phyloP scores from a whole-genome alignment of 2,888 invertebrate species.

The Drosophila hamatofila region DNA sequence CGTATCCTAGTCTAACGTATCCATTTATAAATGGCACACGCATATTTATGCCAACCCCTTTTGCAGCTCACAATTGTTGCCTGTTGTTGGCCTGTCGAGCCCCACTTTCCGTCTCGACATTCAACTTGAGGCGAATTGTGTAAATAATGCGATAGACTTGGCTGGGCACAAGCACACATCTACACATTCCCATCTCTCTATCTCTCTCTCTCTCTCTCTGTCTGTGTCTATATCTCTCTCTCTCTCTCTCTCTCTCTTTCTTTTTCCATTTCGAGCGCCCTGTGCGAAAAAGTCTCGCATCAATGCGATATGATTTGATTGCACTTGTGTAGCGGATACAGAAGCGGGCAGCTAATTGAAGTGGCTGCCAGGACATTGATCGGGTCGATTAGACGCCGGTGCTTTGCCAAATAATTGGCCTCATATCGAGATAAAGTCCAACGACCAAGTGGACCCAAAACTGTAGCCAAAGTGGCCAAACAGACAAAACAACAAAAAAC shows the following conservation, averaged over 20 bases:
- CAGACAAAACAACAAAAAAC: neutral
- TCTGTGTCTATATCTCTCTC: neutral
- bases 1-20: slow-evolving; percentile 58
- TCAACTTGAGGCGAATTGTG: slow-evolving; percentile 76
- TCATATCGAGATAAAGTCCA: slow-evolving; percentile 68
- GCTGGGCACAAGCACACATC: slow-evolving; percentile 49
- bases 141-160: slow-evolving; percentile 77
- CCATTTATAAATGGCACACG: slow-evolving; percentile 71
- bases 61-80: slow-evolving; percentile 40
- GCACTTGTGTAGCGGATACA: slow-evolving; percentile 61
- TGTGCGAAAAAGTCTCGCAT: slow-evolving; percentile 48
- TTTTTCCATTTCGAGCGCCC: slow-evolving; percentile 13
- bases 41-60: slow-evolving; percentile 57
- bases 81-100: slow-evolving; percentile 35
- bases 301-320: slow-evolving; percentile 72
- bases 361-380: slow-evolving; percentile 56
- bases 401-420: slow-evolving; percentile 63
- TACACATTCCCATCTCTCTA: neutral
- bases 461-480: slow-evolving; percentile 18
- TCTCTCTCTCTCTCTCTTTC: neutral
- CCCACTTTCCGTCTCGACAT: slow-evolving; percentile 31
- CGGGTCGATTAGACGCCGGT: slow-evolving; percentile 58
- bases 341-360: slow-evolving; percentile 61
- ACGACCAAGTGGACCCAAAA: slow-evolving; percentile 33
- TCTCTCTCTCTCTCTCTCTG: neutral